Evolutionary conservation across 2,113 vertebrate genomes (phyloP), one percentile per base, ranked within the genome.

Genomic region (Parotia lawesii): DNA sequence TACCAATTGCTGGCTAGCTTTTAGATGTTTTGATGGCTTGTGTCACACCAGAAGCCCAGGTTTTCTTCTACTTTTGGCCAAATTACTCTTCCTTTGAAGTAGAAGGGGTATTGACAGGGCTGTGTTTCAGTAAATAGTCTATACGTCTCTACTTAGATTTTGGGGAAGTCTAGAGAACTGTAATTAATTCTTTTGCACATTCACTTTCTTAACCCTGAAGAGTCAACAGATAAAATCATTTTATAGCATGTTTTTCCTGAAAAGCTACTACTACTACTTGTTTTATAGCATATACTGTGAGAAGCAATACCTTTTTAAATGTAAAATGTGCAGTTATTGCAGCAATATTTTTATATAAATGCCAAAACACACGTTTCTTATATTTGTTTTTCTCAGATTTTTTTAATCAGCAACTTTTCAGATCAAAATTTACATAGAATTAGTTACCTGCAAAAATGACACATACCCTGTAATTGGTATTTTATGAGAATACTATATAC

Each of bases 11-110:
- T 93, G 28, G 8, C 67, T 94, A 38, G 9, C 24, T 85, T 73
- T 85, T 60, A 57, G 45, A 48, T 35, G n/a, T 73, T 83, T 81
- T 47, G 62, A 72, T 73, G 67, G 10, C 37, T 88, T 28, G 6
- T 82, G 44, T 65, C 75, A 69, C 27, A 60, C 13, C 11, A 60
- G 24, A 87, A 78, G 20, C 29, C 17, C 48, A 12, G 23, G 4
- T 42, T 82, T 81, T 72, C 38, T 85, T 67, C 73, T 62, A 8
- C 13, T 77, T 83, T 70, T 70, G 24, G n/a, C n/a, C 38, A 76
- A 73, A 65, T 57, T 78, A 45, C 10, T 33, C 25, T 83, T 85
- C 27, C 29, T 89, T 94, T 89, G 44, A 77, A 62, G 50, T 57
- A 45, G 17, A 48, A 78, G 8, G 6, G 3, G 1, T 87, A 76